Conservation (phyloP, 2,797 vertebrate species). For the Phaenicophaeus curvirostris region DNA sequence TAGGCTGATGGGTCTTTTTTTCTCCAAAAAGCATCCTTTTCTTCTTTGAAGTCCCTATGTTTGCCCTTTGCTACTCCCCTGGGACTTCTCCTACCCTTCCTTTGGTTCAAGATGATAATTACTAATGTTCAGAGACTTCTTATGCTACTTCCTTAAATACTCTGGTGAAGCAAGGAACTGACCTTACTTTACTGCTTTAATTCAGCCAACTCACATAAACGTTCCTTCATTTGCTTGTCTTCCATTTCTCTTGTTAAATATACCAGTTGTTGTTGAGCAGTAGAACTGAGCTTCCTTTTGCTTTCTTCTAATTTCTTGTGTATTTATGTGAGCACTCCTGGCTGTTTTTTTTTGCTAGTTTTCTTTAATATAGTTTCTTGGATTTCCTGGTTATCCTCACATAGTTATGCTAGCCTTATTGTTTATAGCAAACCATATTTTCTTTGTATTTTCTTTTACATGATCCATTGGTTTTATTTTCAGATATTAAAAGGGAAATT, state of each 20-base stretch:
- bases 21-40: neutral
- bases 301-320: neutral
- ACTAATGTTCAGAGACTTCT: neutral
- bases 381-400: neutral
- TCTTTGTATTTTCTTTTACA: neutral
- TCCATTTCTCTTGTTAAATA: neutral
- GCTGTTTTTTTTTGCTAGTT: neutral
- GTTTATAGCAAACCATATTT: neutral
- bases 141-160: neutral
- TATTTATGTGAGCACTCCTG: neutral
- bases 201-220: neutral
- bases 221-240: neutral
- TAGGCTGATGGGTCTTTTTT: neutral
- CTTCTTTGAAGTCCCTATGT: neutral
- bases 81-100: neutral
- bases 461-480: neutral
- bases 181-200: neutral
- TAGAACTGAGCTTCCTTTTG: neutral
- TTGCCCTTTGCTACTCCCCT: neutral
- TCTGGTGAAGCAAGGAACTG: neutral
- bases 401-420: neutral
- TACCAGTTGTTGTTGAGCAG: neutral
- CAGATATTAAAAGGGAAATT: neutral
- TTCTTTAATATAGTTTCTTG: neutral
- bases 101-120: neutral